A percentile compares a stretch with the other conserved stretches of the same genome.
These are phyloP conservation scores for Sinosuthora webbiana DNA, from an alignment of 2,113 vertebrate species.

Conservation along the genomic window DNA sequence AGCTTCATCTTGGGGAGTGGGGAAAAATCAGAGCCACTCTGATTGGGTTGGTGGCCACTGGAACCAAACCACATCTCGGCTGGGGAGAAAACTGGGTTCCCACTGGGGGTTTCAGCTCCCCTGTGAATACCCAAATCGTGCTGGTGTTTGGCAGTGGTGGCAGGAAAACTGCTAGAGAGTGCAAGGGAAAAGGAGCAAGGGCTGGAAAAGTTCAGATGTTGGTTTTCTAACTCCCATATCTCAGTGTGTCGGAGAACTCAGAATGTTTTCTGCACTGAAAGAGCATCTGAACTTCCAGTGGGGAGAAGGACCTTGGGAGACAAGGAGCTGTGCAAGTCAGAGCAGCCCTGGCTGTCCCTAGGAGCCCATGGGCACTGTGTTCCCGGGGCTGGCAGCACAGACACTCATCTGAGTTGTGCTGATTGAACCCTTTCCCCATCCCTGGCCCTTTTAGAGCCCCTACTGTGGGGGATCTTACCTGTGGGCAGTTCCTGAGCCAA, in stretches of 20 bases:
- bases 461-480: fast-evolving
- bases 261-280: neutral
- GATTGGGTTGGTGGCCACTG: neutral
- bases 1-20: too few relatives aligned
- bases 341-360: neutral
- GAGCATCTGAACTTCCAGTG: neutral
- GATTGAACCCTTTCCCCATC: neutral
- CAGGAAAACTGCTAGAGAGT: neutral
- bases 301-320: neutral
- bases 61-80: fast-evolving
- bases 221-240: neutral
- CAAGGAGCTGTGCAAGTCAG: neutral
- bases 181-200: neutral
- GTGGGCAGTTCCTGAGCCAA: fast-evolving
- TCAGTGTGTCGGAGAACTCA: fast-evolving
- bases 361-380: neutral
- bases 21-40: neutral
- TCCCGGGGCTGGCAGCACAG: fast-evolving
- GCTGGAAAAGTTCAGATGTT: neutral
- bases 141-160: neutral
- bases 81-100: neutral
- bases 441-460: neutral
- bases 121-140: neutral
- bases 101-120: neutral
- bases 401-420: fast-evolving